A percentile compares a stretch with the other conserved stretches of the same genome.
These are phyloP conservation scores for Botia kubotai DNA, from an alignment of 2,797 vertebrate species.

Conservation along the genomic window DNA sequence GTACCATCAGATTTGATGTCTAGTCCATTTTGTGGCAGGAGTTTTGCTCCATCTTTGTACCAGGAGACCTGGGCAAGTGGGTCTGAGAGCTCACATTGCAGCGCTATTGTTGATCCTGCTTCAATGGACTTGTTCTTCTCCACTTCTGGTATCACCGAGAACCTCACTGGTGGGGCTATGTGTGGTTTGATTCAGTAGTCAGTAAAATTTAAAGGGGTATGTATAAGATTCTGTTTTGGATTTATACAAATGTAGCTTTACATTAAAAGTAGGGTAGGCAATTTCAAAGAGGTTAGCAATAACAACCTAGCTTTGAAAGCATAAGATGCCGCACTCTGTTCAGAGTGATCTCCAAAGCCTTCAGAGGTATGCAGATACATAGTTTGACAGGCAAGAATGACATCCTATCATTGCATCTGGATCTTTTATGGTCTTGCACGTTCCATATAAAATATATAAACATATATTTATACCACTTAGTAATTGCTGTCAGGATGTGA, in stretches of 20 bases:
- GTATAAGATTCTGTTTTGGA: slow-evolving; percentile 35
- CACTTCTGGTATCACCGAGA: slow-evolving; percentile 76
- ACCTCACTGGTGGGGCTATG: slow-evolving; percentile 82
- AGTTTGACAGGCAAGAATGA: too few species aligned
- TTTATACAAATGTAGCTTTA: slow-evolving; percentile 24
- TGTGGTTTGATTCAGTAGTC: slow-evolving; percentile 66
- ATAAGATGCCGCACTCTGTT: too few species aligned
- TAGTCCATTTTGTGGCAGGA: slow-evolving; percentile 74
- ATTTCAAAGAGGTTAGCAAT: too few species aligned
- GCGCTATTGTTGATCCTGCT: slow-evolving; percentile 75
- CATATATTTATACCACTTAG: too few species aligned
- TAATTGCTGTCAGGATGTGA: too few species aligned
- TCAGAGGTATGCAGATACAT: too few species aligned
- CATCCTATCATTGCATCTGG: too few species aligned
- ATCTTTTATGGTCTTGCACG: too few species aligned
- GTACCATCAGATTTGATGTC: slow-evolving; percentile 78
- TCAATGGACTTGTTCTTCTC: slow-evolving; percentile 77
- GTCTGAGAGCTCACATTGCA: slow-evolving; percentile 89
- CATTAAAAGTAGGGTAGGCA: too few species aligned
- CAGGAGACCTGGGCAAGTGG: slow-evolving; percentile 80
- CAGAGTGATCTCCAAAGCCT: too few species aligned
- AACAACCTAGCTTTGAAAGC: too few species aligned
- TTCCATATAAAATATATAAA: too few species aligned
- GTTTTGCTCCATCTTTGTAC: slow-evolving; percentile 90
- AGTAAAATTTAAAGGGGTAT: not conserved